Percentiles rank a stretch among this genome's conserved stretches.
phyloP scores from a whole-genome alignment of 2,888 invertebrate species.

The Schrankia costaestrigalis region DNA sequence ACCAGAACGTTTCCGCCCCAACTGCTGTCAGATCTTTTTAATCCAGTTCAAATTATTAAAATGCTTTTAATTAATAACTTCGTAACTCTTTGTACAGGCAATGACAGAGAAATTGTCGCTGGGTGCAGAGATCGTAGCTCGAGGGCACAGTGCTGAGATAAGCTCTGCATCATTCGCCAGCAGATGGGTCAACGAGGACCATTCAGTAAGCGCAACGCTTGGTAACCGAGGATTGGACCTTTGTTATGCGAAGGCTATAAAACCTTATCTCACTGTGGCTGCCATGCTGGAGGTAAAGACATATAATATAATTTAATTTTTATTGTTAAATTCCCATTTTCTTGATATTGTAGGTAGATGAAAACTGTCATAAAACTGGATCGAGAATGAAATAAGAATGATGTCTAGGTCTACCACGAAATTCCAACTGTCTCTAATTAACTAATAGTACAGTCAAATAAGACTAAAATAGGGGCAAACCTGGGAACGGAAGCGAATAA shows the following conservation, averaged over 20 bases:
- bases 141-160: constrained; percentile 55
- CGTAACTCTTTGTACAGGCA: constrained; percentile 39
- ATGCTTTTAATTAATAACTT: background rate
- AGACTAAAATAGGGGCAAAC: too few species aligned
- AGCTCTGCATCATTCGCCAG: constrained; percentile 68
- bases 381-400: too few species aligned
- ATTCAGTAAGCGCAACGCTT: constrained; percentile 67
- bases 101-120: constrained; percentile 58
- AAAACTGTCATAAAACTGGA: too few species aligned
- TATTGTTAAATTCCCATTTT: background rate
- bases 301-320: background rate
- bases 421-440: too few species aligned
- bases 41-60: too few species aligned
- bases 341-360: too few species aligned
- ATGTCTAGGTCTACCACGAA: too few species aligned
- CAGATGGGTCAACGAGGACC: constrained; percentile 57
- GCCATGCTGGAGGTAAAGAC: constrained; percentile 65
- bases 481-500: too few species aligned
- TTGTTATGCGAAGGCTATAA: constrained; percentile 63
- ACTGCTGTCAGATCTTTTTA: too few species aligned
- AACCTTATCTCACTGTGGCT: constrained; percentile 66
- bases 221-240: constrained; percentile 70
- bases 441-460: too few species aligned
- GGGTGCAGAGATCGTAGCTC: constrained; percentile 69
- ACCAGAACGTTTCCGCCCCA: too few species aligned